Percentiles rank a stretch among this genome's conserved stretches.
Conservation (phyloP, 2,113 vertebrate genomes). For the Australoheros scitulus region DNA sequence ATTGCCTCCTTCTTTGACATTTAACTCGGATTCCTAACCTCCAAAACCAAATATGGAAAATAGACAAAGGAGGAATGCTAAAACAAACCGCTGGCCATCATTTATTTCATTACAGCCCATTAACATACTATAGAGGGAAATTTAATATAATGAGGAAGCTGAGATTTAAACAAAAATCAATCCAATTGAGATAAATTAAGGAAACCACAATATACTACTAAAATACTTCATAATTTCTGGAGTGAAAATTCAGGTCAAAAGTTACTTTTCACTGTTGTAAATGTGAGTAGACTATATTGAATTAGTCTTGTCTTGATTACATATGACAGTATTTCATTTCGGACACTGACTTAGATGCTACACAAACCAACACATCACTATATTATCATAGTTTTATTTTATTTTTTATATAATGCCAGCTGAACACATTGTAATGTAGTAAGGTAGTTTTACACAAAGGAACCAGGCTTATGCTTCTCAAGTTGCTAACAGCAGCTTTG, state of each 20-base stretch:
- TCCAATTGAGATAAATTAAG: conserved; percentile 1
- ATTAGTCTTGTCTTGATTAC: neutral
- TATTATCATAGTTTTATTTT: neutral
- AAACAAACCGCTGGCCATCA: conserved; percentile 64
- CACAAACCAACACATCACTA: neutral
- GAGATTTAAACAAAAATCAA: conserved; percentile 44
- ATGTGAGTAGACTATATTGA: neutral
- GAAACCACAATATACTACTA: conserved; percentile 14
- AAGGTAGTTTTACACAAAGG: neutral
- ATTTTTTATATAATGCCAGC: neutral
- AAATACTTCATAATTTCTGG: neutral
- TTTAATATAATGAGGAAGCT: conserved; percentile 37
- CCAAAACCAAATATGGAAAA: conserved; percentile 66
- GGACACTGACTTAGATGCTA: neutral
- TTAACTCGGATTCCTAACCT: conserved; percentile 50
- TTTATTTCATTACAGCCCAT: conserved; percentile 65
- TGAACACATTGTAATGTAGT: neutral
- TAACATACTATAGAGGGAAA: conserved; percentile 46
- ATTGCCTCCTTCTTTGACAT: conserved; percentile 63
- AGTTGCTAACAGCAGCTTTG: neutral
- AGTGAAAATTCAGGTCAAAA: conserved; percentile 1
- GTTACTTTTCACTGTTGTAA: neutral
- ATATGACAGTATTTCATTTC: neutral
- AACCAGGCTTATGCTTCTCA: neutral
- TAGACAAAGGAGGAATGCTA: conserved; percentile 53